phyloP scores from a whole-genome alignment of 1,140 invertebrate genomes.

The Platorchestia sp. region DNA sequence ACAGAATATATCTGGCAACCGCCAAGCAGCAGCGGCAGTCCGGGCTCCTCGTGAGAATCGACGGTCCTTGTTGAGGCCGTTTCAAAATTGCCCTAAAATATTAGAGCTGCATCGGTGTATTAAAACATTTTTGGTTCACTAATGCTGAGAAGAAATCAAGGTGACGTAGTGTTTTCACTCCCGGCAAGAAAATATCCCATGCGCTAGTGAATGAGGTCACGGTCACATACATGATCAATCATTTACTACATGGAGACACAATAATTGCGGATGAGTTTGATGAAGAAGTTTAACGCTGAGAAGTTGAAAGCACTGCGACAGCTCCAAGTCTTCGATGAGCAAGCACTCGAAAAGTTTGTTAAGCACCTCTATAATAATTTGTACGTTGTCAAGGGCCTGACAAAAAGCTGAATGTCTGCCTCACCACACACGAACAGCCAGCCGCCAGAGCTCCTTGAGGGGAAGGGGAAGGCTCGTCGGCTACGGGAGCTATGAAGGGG shows the following conservation, averaged over 20 bases:
- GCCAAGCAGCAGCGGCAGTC: conserved; percentile 22
- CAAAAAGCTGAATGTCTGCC: conserved; percentile 52
- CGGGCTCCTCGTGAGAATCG: conserved; percentile 36
- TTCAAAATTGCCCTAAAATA: conserved; percentile 24
- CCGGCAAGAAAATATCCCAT: conserved; percentile 15
- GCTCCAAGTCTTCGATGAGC: conserved; percentile 49
- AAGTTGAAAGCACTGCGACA: conserved; percentile 36
- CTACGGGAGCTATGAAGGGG: neutral
- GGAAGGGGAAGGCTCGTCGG: neutral
- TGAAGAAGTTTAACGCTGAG: neutral
- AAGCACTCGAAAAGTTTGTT: conserved; percentile 51
- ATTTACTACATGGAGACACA: neutral
- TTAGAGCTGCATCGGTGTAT: neutral
- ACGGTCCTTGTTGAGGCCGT: neutral
- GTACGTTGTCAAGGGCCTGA: conserved; percentile 49
- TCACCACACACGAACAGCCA: neutral
- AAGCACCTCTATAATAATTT: conserved; percentile 56
- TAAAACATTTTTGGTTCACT: conserved; percentile 28
- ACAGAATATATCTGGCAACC: neutral
- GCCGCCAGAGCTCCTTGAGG: conserved; percentile 10
- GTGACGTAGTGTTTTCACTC: conserved; percentile 9
- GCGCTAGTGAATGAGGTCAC: neutral
- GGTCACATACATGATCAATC: neutral
- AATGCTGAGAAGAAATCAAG: conserved; percentile 39
- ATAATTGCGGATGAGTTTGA: neutral